phyloP scores from a whole-genome alignment of 2,113 vertebrate species.

The Henicopernis longicauda region DNA sequence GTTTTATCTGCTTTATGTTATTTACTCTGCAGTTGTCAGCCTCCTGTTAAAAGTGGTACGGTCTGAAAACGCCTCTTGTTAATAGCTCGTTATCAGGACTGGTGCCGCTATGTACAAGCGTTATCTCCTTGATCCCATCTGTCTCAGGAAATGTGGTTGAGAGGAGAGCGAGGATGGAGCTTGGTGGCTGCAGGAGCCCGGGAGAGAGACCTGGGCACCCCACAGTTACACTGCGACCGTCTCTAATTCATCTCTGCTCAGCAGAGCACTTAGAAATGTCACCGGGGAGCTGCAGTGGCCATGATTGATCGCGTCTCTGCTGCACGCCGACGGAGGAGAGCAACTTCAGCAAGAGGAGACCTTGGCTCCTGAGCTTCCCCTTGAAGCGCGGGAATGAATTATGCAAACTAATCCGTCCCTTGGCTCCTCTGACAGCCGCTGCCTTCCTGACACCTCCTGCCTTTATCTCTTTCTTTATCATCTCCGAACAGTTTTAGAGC shows the following conservation, averaged over 20 bases:
- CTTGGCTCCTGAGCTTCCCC: conserved; percentile 39
- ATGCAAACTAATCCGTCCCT: conserved; percentile 27
- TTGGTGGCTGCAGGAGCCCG: not conserved
- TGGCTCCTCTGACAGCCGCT: not conserved
- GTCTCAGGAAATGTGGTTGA: not conserved
- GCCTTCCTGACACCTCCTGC: not conserved
- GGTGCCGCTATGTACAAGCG: not conserved
- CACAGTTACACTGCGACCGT: rapidly evolving
- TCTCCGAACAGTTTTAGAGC: not conserved
- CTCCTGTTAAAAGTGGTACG: not conserved
- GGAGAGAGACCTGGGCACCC: not conserved
- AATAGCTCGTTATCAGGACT: not conserved
- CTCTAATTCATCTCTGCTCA: not conserved
- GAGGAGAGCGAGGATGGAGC: not conserved
- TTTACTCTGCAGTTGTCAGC: not conserved
- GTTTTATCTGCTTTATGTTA: not conserved
- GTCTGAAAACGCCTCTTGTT: not conserved
- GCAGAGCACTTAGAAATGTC: conserved; percentile 14
- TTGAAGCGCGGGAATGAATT: conserved; percentile 46
- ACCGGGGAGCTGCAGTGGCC: not conserved
- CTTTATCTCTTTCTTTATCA: not conserved
- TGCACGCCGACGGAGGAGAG: not conserved
- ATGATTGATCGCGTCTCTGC: not conserved
- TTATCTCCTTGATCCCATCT: conserved; percentile 31
- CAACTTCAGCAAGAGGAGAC: conserved; percentile 20